Evolutionary conservation across 2,888 invertebrate species (phyloP), one percentile per base, ranked within the genome.

Genomic region (Macrostomum cliftonense): DNA sequence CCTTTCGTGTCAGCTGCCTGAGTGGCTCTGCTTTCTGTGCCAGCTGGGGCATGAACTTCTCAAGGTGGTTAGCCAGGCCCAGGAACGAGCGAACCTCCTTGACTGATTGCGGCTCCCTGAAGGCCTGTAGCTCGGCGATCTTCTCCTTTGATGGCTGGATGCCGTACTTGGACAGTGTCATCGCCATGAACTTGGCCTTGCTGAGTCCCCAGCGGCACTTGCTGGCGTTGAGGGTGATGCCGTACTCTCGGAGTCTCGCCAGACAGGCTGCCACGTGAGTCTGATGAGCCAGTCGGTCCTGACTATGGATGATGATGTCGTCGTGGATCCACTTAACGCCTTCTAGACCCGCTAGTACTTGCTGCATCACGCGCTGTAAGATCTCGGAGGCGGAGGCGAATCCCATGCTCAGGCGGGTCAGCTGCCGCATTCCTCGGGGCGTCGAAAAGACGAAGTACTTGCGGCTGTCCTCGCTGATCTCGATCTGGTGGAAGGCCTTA

Each of bases 61-160:
- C 13, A 45, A 28, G 19, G 52, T 52, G 55, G 16, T 49, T 53
- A 14, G 43, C 28, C 53, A 55, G 43, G 9, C 54, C 55, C 16
- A 56, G 43, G 39, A 57, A 55, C 49, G 51, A 53, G 12, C 44
- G 16, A 0, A 58, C 43, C 19, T 57, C 55, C 2, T 50, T 21
- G 1, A 28, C 43, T 2, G 20, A 45, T 38, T 50, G 11, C 13
- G 57, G 56, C 42, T 17, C 19, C 13, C 44, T 12, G 2, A 52
- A 47, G n/a, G 53, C 39, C 9, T 39, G 13, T 1, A 56, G 43
- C 2, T 53, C 56, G 19, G 50, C 39, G 1, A 55, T 49, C 38
- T 54, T 49, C 12, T 14, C 36, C 12, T 53, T 19, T 2, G 45
- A 28, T 14, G 50, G 53, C 1, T 49, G 52, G 12, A 56, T 39